Conservation (phyloP, 2,113 vertebrate genomes). For the Myodes glareolus region DNA sequence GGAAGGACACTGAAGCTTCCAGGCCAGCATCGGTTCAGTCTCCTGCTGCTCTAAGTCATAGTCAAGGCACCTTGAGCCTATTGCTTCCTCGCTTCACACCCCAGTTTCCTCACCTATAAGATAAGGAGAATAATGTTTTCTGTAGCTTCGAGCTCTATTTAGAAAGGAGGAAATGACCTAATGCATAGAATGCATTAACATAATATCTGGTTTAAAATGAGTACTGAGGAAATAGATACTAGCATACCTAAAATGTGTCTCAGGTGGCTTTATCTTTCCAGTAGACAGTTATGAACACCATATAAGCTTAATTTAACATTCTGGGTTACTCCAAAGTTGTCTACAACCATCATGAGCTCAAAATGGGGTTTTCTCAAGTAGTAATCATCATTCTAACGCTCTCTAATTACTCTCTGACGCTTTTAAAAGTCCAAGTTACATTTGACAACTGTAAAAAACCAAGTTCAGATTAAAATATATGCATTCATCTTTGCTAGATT, state of each 20-base stretch:
- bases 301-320: conserved; percentile 1
- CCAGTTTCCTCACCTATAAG: not conserved
- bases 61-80: not conserved
- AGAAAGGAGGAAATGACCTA: not conserved
- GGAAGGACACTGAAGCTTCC: not conserved
- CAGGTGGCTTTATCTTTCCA: not conserved
- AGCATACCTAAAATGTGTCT: not conserved
- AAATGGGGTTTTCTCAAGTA: not conserved
- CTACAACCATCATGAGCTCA: not conserved
- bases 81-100: not conserved
- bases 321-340: conserved; percentile 12
- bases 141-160: not conserved
- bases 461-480: conserved; percentile 38
- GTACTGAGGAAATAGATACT: not conserved
- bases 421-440: conserved; percentile 55
- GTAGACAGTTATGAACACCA: not conserved
- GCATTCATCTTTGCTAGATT: conserved; percentile 16
- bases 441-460: conserved; percentile 46
- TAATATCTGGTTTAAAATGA: not conserved
- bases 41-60: not conserved
- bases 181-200: not conserved
- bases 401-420: conserved; percentile 50
- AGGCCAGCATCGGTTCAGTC: not conserved
- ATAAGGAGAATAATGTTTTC: not conserved
- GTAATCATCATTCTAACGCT: not conserved